These are phyloP conservation scores for Nannospalax galili DNA, from an alignment of 2,113 vertebrate species.

Conservation along the genomic window DNA sequence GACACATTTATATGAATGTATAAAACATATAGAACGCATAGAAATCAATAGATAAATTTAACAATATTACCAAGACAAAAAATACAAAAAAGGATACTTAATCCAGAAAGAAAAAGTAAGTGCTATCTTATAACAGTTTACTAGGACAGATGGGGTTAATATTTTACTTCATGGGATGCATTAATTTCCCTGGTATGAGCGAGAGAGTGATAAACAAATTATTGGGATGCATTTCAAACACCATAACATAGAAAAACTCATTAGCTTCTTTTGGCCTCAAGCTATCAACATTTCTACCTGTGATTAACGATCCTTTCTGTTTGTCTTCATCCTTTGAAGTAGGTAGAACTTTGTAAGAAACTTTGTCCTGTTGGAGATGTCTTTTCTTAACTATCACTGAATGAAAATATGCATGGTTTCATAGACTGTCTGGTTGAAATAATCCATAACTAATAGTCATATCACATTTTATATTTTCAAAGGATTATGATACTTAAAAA, in stretches of 20 bases:
- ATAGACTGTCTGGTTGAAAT: background rate
- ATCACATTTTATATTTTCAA: background rate
- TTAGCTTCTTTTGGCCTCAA: background rate
- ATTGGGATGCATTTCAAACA: conserved; percentile 16
- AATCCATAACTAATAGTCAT: background rate
- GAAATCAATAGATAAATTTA: background rate
- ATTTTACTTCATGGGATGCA: background rate
- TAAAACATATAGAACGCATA: background rate
- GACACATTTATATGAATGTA: background rate
- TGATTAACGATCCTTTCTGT: background rate
- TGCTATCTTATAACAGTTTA: background rate
- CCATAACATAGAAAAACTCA: background rate
- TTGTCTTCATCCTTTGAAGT: background rate
- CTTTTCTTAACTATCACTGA: background rate
- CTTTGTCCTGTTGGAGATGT: background rate
- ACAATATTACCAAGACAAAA: background rate
- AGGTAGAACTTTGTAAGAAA: background rate
- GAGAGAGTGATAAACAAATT: background rate
- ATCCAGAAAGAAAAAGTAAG: background rate
- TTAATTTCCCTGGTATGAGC: background rate
- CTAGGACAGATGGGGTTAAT: background rate
- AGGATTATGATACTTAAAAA: background rate
- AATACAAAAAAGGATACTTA: background rate
- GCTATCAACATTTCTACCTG: background rate
- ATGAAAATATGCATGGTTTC: background rate